phyloP scores from a whole-genome alignment of 2,888 invertebrate species.

The Sarcophaga variegata region DNA sequence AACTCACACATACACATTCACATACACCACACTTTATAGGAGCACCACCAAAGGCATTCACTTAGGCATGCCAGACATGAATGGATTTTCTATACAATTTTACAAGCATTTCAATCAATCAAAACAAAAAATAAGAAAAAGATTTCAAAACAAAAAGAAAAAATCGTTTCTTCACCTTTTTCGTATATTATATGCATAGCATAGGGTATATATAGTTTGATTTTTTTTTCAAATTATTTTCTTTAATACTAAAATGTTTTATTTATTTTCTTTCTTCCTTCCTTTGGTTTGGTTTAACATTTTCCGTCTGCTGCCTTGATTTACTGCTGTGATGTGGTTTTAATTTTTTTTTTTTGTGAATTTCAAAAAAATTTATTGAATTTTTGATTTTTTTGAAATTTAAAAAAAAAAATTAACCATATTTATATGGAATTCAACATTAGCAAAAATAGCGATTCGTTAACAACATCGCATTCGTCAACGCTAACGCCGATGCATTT shows the following conservation, averaged over 20 bases:
- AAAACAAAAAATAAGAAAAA: conserved; percentile 26
- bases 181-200: background rate
- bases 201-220: background rate
- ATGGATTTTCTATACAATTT: conserved; percentile 53
- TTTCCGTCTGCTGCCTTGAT: conserved; percentile 20
- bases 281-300: conserved; percentile 24
- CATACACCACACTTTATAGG: background rate
- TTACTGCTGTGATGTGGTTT: conserved; percentile 13
- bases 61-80: conserved; percentile 35
- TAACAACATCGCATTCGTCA: conserved; percentile 95
- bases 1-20: background rate
- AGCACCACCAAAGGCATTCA: conserved; percentile 3
- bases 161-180: conserved; percentile 65
- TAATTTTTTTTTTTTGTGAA: conserved; percentile 21
- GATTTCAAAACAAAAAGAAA: conserved; percentile 2
- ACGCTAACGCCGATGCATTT: conserved; percentile 99
- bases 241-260: conserved; percentile 65
- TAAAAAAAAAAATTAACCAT: conserved; percentile 39
- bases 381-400: conserved; percentile 60
- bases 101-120: conserved; percentile 67
- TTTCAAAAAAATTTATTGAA: conserved; percentile 25
- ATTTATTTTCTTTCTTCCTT: conserved; percentile 59
- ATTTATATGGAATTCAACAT: conserved; percentile 56
- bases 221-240: conserved; percentile 14
- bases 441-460: conserved; percentile 84